phyloP scores from a whole-genome alignment of 2,113 vertebrate genomes.

The Oreochromis tanganicae region DNA sequence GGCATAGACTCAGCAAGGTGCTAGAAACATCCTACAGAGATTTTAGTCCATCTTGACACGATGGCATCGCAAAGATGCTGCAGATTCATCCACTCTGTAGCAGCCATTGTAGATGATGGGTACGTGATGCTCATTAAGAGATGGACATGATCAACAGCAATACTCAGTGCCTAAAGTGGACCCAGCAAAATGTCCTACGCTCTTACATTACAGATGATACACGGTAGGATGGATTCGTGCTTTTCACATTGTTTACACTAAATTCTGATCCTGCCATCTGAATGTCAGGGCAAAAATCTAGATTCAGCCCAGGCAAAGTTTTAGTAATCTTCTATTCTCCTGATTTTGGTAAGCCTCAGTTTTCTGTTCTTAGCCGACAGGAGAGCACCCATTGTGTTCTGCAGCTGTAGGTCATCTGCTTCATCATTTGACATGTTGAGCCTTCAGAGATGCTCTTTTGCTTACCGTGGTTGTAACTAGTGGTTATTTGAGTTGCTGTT shows the following conservation, averaged over 20 bases:
- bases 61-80: neutral
- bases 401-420: neutral
- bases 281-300: neutral
- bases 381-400: neutral
- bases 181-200: accelerated
- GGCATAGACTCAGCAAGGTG: neutral
- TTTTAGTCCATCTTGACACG: neutral
- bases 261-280: neutral
- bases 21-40: neutral
- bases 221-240: neutral
- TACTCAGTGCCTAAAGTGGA: neutral
- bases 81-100: neutral
- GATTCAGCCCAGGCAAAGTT: neutral
- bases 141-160: neutral
- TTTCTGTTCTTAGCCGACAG: neutral
- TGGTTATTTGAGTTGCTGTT: neutral
- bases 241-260: neutral
- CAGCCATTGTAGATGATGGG: neutral
- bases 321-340: neutral
- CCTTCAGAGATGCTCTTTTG: neutral
- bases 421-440: neutral
- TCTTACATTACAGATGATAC: neutral
- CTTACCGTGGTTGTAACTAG: neutral
- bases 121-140: neutral
- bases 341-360: neutral